Evolutionary conservation across 1,140 invertebrate species (phyloP).

Genomic region (Ceratina japonica): DNA sequence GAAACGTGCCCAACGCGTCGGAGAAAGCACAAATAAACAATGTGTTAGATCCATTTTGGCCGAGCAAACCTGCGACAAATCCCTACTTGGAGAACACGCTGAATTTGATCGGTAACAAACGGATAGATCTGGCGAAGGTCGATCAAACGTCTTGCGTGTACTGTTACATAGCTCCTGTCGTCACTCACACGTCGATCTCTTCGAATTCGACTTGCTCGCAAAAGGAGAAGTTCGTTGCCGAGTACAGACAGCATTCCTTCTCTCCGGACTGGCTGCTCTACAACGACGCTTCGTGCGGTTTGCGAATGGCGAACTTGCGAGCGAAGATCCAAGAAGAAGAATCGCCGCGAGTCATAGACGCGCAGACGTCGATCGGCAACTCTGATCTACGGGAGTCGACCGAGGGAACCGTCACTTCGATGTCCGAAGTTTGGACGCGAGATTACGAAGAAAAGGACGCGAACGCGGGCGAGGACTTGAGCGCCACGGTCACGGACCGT

Average conservation of each 20-base stretch:
- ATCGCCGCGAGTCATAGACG: neutral
- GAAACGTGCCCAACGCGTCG: conserved; percentile 4
- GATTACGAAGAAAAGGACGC: conserved; percentile 29
- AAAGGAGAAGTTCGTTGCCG: conserved; percentile 57
- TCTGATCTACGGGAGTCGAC: conserved; percentile 23
- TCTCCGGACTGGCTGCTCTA: conserved; percentile 65
- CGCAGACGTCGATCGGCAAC: conserved; percentile 15
- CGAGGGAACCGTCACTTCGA: conserved; percentile 41
- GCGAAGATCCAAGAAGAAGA: conserved; percentile 13
- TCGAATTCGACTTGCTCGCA: conserved; percentile 45
- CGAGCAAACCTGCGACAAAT: conserved; percentile 53
- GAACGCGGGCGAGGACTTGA: conserved; percentile 44
- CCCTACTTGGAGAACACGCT: conserved; percentile 65
- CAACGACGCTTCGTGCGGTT: conserved; percentile 58
- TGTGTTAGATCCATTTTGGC: conserved; percentile 64
- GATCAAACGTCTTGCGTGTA: conserved; percentile 71
- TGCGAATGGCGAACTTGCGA: conserved; percentile 59
- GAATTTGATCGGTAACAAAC: conserved; percentile 58
- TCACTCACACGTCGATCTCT: conserved; percentile 52
- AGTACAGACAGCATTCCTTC: conserved; percentile 65
- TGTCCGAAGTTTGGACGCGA: conserved; percentile 59
- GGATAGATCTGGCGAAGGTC: conserved; percentile 66
- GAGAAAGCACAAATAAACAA: conserved; percentile 48
- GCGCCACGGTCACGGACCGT: conserved; percentile 32
- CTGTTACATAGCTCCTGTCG: conserved; percentile 66